Evolutionary conservation across 2,797 vertebrate species (phyloP), one percentile per base, ranked within the genome.

Genomic region (Xyrichtys novacula): DNA sequence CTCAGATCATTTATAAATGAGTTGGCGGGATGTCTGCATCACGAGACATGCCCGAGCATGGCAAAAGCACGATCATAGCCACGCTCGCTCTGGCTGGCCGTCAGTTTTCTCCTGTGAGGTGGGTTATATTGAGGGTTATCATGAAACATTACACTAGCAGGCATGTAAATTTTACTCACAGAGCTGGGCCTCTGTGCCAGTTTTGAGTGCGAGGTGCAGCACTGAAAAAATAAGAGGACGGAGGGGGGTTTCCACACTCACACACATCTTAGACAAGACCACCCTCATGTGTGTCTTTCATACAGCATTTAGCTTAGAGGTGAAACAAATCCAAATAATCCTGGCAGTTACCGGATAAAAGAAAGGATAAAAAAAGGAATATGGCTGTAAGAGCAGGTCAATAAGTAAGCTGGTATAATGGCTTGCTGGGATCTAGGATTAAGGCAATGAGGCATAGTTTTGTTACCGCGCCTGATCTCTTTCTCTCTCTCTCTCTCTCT

Each of bases 1-100:
- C 88, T 92, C 73, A 92, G 91, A 94, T 93, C 89, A 94, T 93
- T 93, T 93, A 94, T 92, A 91, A 92, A 94, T 94, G 92, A 94
- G 90, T 86, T 88, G 91, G 85, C 84, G 78, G 84, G 76, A 78
- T 74, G 87, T 91, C 88, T 91, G 89, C 85, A 87, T 89, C 64
- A 72, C 26, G 68, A 89, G 80, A 91, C 61, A 60, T 79, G 88
- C 71, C 80, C 65, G 68, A 78, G 80, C 62, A 50, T 43, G 67
- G 73, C 20, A 28, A 65, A 53, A 77, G 81, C 69, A 50, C 3
- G n/a, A 74, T 77, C 72, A 76, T 60, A 76, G 66, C 80, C 74
- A 64, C 68, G 38, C 66, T 22, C 22, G 66, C 65, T 71, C 60
- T 62, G 69, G 71, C 67, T 32, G 17, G 36, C 56, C 25, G 5